Percentiles rank a stretch among this genome's conserved stretches.
phyloP scores from a whole-genome alignment of 2,797 vertebrate genomes.

The Fundulus diaphanus region DNA sequence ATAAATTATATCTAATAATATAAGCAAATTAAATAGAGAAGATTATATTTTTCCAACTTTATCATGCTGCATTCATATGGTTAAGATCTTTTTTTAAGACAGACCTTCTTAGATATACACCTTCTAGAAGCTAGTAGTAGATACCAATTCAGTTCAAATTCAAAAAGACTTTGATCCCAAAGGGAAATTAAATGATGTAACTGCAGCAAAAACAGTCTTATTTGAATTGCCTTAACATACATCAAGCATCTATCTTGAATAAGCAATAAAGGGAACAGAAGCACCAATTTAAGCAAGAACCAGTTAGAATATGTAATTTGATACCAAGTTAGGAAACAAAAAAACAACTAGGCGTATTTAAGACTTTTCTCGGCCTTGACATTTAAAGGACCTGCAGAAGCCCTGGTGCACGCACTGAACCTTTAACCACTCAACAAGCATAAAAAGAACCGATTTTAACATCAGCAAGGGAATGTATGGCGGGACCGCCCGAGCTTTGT shows the following conservation, averaged over 20 bases:
- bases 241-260: neutral
- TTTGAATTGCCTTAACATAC: neutral
- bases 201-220: neutral
- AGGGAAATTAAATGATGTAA: no score
- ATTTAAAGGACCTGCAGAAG: no score
- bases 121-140: neutral
- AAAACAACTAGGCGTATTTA: neutral
- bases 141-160: no score
- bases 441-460: conserved; percentile 33
- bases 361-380: neutral
- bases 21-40: neutral
- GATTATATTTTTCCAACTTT: neutral
- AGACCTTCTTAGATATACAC: neutral
- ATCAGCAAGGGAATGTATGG: conserved; percentile 2
- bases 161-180: no score
- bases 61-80: neutral
- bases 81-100: neutral
- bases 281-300: neutral
- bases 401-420: conserved; percentile 5
- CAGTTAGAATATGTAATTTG: neutral
- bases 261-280: neutral
- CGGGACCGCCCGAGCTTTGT: conserved; percentile 32
- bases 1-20: neutral
- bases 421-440: conserved; percentile 37
- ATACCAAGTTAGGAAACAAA: neutral